Evolutionary conservation across 2,888 invertebrate genomes (phyloP), one percentile per base, ranked within the genome.

Genomic region (Microctonus aethiopoides): DNA sequence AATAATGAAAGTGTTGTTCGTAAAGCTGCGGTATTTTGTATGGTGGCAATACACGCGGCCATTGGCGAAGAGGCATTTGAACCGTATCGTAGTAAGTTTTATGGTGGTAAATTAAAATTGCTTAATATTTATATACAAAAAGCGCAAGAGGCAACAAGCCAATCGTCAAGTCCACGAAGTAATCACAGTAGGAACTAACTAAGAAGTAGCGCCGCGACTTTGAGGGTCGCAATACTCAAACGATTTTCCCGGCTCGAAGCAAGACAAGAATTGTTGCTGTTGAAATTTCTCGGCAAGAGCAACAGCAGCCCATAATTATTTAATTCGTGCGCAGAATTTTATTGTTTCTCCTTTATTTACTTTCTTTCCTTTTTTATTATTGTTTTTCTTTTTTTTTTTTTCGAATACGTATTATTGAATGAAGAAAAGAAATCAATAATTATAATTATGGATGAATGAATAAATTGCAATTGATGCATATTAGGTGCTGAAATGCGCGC

Each of bases 21-120:
- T 61, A 99, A 99, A 87, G 96, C 97, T 78, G 95, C 97, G 11
- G 97, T 98, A 20, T 98, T 99, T 88, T 98, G 98, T 83, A 96
- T 99, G 92, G 98, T 99, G 4, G 95, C 96, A 59, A 91, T 98
- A 79, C 95, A 98, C 81, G 91, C 94, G 83, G 93, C 93, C 51
- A 92, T 97, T 9, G 98, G 98, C 0, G 96, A 97, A 83, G 94
- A 94, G 29, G 89, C 91, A 46, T 90, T 98, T 85, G 90, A 91
- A 80, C 95, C 95, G 2, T 94, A 95, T 84, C 90, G 98, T 71
- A 89, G 90, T 52, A 91, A 91, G 56, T 89, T 99, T 67, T 94
- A 94, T 79, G 94, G 95, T 79, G 96, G 96, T 88, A 98, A 98
- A 89, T 91, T 94, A 82, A 93, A 96, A 76, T 89, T 97, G 69